phyloP scores from a whole-genome alignment of 1,140 invertebrate species.

The Drosophila navojoa region DNA sequence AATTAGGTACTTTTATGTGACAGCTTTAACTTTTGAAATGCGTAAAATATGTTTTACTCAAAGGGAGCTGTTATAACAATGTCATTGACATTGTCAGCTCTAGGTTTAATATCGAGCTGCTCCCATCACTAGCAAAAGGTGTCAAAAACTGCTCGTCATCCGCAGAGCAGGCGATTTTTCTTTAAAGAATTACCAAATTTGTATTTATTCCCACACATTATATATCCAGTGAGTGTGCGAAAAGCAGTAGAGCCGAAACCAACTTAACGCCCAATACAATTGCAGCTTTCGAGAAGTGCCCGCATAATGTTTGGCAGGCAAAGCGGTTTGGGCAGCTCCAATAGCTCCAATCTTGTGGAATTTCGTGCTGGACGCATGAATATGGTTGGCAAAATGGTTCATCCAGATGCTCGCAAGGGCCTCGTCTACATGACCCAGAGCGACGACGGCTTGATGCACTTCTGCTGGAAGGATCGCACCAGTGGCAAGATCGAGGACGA shows the following conservation, averaged over 20 bases:
- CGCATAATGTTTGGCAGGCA: slow-evolving; percentile 82
- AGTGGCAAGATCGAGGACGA: slow-evolving; percentile 89
- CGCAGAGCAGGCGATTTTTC: slow-evolving; percentile 38
- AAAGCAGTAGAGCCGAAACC: not conserved
- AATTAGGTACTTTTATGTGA: too few relatives aligned
- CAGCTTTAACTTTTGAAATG: too few relatives aligned
- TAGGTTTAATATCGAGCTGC: slow-evolving; percentile 6
- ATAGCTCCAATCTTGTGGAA: slow-evolving; percentile 95
- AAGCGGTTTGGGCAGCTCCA: slow-evolving; percentile 88
- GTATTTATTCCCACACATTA: slow-evolving; percentile 55
- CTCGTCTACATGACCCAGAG: slow-evolving; percentile 97
- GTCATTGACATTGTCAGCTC: slow-evolving; percentile 2
- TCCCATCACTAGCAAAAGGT: slow-evolving; percentile 17
- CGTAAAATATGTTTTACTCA: slow-evolving; percentile 2
- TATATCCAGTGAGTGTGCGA: slow-evolving; percentile 64
- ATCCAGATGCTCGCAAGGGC: slow-evolving; percentile 98
- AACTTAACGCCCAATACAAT: not conserved
- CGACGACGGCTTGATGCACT: slow-evolving; percentile 98
- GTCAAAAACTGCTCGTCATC: slow-evolving; percentile 59
- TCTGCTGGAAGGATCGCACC: slow-evolving; percentile 98
- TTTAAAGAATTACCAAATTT: slow-evolving; percentile 40
- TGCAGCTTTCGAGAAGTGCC: slow-evolving; percentile 60
- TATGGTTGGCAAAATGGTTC: slow-evolving; percentile 96
- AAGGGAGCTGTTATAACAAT: not conserved
- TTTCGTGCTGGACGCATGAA: slow-evolving; percentile 99